Evolutionary conservation across 2,113 vertebrate genomes (phyloP).

Genomic region (Stomatorhinus ivindoensis): DNA sequence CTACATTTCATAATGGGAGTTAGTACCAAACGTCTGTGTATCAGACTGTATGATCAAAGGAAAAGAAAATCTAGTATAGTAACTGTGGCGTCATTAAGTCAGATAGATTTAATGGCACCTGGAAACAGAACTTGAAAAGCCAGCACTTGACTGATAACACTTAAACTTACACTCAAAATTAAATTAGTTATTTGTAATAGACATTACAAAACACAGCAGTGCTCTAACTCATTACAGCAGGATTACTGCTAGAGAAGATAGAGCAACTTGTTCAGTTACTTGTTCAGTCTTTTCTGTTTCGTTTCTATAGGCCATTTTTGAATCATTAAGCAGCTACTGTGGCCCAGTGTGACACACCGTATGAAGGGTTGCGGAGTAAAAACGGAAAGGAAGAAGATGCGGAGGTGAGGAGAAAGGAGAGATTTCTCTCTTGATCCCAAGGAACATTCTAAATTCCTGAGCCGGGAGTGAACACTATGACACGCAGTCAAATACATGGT

Average conservation of each 20-base stretch:
- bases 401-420: neutral
- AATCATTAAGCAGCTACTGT: neutral
- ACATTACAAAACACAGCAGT: neutral
- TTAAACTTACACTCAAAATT: neutral
- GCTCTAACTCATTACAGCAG: neutral
- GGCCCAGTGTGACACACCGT: neutral
- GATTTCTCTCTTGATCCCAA: neutral
- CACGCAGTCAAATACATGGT: too few relatives aligned
- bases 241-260: neutral
- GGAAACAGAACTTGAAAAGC: neutral
- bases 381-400: neutral
- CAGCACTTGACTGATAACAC: neutral
- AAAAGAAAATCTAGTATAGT: neutral
- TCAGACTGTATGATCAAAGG: neutral
- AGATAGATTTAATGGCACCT: neutral
- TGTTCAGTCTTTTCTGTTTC: neutral
- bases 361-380: too few relatives aligned
- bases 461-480: neutral
- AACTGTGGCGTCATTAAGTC: neutral
- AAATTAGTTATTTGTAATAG: neutral
- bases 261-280: constrained; percentile 3
- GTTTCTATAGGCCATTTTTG: neutral
- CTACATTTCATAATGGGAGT: neutral
- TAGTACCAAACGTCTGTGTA: neutral
- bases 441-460: neutral